phyloP scores from a whole-genome alignment of 2,888 invertebrate species.

The Acrocyrtus sp. region DNA sequence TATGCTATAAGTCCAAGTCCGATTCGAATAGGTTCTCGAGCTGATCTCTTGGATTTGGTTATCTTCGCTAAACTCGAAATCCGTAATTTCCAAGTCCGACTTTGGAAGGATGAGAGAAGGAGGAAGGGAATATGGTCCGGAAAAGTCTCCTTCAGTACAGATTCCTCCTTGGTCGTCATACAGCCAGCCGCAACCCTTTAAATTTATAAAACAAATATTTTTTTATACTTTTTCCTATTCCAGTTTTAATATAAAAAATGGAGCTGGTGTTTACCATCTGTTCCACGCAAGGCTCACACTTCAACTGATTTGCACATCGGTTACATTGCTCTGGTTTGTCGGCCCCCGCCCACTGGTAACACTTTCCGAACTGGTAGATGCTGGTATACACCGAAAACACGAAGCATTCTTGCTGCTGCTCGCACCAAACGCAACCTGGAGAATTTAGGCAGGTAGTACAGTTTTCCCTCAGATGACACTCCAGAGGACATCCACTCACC shows the following conservation, averaged over 20 bases:
- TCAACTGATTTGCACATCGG: slow-evolving; percentile 76
- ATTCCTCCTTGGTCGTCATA: slow-evolving; percentile 90
- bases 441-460: slow-evolving; percentile 87
- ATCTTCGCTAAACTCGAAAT: slow-evolving; percentile 15
- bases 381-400: slow-evolving; percentile 96
- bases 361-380: slow-evolving; percentile 92
- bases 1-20: slow-evolving; percentile 86
- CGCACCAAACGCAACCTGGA: slow-evolving; percentile 95
- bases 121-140: slow-evolving; percentile 71
- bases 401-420: slow-evolving; percentile 89
- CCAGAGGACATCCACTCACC: slow-evolving; percentile 78
- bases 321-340: slow-evolving; percentile 85
- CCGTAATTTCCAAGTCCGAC: background rate
- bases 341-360: slow-evolving; percentile 88
- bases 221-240: slow-evolving; percentile 66
- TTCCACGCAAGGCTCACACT: slow-evolving; percentile 55
- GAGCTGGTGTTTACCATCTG: slow-evolving; percentile 45
- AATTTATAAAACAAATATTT: slow-evolving; percentile 82
- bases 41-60: slow-evolving; percentile 15
- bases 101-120: background rate
- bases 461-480: slow-evolving; percentile 80
- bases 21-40: slow-evolving; percentile 30
- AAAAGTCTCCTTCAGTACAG: slow-evolving; percentile 88
- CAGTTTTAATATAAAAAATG: background rate
- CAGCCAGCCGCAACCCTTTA: slow-evolving; percentile 95